These are phyloP conservation scores for Ectropis grisescens DNA, from an alignment of 1,140 invertebrate genomes.

Conservation along the genomic window DNA sequence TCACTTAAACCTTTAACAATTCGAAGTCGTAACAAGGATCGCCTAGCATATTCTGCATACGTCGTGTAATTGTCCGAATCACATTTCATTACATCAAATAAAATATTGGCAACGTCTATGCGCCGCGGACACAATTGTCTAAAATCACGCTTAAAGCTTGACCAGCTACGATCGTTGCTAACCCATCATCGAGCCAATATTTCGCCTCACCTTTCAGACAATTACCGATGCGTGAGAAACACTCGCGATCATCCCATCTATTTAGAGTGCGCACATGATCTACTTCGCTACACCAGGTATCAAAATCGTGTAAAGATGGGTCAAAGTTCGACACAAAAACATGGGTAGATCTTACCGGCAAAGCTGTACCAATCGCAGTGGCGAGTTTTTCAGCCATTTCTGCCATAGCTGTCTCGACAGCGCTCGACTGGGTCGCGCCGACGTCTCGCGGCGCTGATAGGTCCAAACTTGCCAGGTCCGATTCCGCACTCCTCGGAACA, in stretches of 20 bases:
- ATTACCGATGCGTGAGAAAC: constrained; percentile 7
- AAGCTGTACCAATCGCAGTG: background rate
- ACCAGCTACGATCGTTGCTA: constrained; percentile 4
- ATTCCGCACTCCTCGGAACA: too few relatives aligned
- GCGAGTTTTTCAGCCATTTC: background rate
- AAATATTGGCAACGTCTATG: constrained; percentile 1
- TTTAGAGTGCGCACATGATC: constrained; percentile 3
- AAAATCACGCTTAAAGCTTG: constrained; percentile 5
- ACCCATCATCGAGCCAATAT: constrained; percentile 2
- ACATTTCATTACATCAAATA: background rate
- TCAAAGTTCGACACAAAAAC: constrained; percentile 9
- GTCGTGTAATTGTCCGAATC: background rate
- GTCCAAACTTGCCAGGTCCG: too few relatives aligned
- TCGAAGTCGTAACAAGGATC: constrained; percentile 1
- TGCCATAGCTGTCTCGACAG: background rate
- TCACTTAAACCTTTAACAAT: constrained; percentile 3
- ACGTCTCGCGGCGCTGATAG: too few relatives aligned
- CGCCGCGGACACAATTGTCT: constrained; percentile 1
- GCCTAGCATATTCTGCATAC: constrained; percentile 3
- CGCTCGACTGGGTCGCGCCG: too few relatives aligned
- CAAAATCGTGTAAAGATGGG: constrained; percentile 9
- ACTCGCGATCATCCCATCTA: constrained; percentile 9
- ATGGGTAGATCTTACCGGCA: background rate
- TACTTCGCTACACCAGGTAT: constrained; percentile 12
- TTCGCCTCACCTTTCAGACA: constrained; percentile 5